Evolutionary conservation across 2,113 vertebrate genomes (phyloP), one percentile per base, ranked within the genome.

Genomic region (Lanius collurio): DNA sequence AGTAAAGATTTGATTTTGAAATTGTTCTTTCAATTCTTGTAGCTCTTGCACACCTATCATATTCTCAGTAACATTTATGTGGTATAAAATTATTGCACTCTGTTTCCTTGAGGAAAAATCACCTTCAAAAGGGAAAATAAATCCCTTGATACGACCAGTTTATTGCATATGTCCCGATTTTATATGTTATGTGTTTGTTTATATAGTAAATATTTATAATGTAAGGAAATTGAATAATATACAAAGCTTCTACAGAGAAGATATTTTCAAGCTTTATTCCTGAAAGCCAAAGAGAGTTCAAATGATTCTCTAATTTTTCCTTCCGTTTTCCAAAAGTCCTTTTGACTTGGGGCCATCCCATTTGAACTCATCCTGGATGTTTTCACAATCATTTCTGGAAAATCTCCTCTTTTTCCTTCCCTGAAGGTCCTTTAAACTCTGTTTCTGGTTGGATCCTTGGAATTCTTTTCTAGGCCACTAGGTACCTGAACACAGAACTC

Each of bases 391-490:
- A 27, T 24, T 53, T 65, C 85, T 76, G 59, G 63, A 80, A 89
- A 75, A 39, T 39, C 4, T 78, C 15, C 20, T 35, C 52, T 74
- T 39, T 46, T 22, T 27, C n/a, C 41, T 57, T 10, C 26, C 15
- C 42, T 23, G 39, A 85, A 56, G 16, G 14, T 56, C 27, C 8
- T 57, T 84, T 46, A 73, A 80, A 92, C 33, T 78, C 87, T n/a
- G 86, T 55, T 64, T 47, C 56, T 91, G 50, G 50, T 70, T 71
- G 39, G 13, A 70, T 83, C 63, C 15, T 65, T 57, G 83, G 47
- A 93, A 90, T 74, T 79, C 19, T 89, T 94, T 95, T 76, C 50
- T 39, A 92, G 71, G 41, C 56, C 64, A 73, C 55, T 76, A 94
- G 69, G 12, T 76, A 91, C 69, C 77, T 90, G 93, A 90, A 74